phyloP scores from a whole-genome alignment of 2,888 invertebrate genomes.

The Malachius bipustulatus region DNA sequence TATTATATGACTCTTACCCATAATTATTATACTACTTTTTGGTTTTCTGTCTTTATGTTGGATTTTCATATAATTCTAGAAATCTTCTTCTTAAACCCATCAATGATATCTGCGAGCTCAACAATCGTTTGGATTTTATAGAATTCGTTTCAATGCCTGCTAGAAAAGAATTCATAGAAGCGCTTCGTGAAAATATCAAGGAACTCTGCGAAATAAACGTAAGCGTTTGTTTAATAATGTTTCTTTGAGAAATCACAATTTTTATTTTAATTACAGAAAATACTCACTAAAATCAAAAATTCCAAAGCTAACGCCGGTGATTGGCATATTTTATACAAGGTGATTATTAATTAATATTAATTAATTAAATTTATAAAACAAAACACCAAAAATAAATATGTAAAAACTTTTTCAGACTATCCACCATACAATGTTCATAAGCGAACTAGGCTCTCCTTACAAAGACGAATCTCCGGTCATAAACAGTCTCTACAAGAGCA shows the following conservation, averaged over 20 bases:
- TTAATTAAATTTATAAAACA: conserved; percentile 9
- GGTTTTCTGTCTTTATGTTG: too few relatives aligned
- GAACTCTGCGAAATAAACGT: conserved; percentile 52
- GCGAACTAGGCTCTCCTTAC: conserved; percentile 49
- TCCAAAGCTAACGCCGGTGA: conserved; percentile 50
- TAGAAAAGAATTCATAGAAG: conserved; percentile 49
- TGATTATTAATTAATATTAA: conserved; percentile 24
- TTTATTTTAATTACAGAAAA: conserved; percentile 38
- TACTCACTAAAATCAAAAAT: conserved; percentile 51
- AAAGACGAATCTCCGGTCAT: conserved; percentile 42
- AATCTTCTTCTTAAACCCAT: conserved; percentile 60
- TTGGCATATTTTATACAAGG: conserved; percentile 61
- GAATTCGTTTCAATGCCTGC: conserved; percentile 51
- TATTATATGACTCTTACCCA: too few relatives aligned
- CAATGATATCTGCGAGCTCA: conserved; percentile 46
- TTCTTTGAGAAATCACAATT: not conserved
- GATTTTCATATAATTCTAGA: too few relatives aligned
- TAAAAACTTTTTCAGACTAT: conserved; percentile 43
- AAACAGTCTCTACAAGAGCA: conserved; percentile 37
- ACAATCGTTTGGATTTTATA: conserved; percentile 56
- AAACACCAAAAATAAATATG: too few relatives aligned
- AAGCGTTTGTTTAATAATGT: conserved; percentile 23
- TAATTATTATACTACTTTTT: too few relatives aligned
- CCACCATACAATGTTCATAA: conserved; percentile 54
- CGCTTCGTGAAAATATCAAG: conserved; percentile 48